Conservation (phyloP, 35 echinoderm and acorn worm species). For the Diadema setosum region DNA sequence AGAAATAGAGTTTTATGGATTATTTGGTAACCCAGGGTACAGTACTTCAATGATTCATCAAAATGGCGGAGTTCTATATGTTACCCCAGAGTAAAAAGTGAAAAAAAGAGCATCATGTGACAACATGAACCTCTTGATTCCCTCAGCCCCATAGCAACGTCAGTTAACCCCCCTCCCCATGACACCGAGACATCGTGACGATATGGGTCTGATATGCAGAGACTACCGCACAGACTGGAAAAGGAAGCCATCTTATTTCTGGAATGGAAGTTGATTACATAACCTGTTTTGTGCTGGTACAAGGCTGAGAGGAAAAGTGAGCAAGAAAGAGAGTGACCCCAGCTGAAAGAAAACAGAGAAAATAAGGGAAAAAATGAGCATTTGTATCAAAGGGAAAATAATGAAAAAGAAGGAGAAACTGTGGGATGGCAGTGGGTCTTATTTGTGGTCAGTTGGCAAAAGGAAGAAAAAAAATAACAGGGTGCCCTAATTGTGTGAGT, state of each 20-base stretch:
- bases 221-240: background rate
- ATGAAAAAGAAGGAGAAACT: background rate
- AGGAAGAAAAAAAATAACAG: background rate
- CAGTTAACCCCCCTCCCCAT: too few species aligned
- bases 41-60: too few species aligned
- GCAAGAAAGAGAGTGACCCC: background rate
- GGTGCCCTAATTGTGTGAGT: background rate
- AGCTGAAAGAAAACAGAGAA: background rate
- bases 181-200: too few species aligned
- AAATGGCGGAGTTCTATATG: too few species aligned
- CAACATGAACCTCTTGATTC: too few species aligned
- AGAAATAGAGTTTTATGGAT: too few species aligned
- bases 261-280: background rate
- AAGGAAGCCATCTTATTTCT: background rate
- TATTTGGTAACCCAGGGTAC: too few species aligned
- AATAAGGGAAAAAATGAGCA: background rate
- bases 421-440: background rate
- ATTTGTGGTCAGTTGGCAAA: background rate
- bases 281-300: background rate
- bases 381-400: background rate
- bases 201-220: too few species aligned
- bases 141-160: too few species aligned
- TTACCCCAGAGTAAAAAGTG: too few species aligned
- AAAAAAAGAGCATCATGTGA: too few species aligned
- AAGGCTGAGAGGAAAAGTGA: slow-evolving; percentile 4